These are phyloP conservation scores for Lycopodina hypogea DNA, from an alignment of 37 sponge, comb jelly and placozoan genomes.

Conservation along the genomic window DNA sequence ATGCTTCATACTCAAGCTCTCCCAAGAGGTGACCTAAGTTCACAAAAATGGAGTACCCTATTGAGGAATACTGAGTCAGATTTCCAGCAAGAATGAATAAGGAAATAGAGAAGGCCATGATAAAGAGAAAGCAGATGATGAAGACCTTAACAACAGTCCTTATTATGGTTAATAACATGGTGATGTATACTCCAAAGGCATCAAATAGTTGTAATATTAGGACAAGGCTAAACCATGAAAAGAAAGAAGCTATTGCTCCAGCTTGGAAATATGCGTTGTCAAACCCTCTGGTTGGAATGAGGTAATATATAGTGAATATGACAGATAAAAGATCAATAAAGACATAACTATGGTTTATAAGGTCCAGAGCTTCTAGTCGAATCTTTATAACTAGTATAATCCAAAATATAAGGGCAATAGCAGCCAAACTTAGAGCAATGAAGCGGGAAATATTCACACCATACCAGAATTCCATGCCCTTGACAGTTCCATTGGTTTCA, in stretches of 20 bases:
- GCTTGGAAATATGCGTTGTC: constrained; percentile 46
- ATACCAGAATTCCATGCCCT: background rate
- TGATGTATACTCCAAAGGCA: constrained; percentile 80
- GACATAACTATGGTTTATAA: constrained; percentile 17
- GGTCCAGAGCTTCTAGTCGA: constrained; percentile 26
- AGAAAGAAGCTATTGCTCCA: constrained; percentile 76
- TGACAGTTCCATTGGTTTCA: background rate
- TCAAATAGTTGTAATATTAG: constrained; percentile 68
- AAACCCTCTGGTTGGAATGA: constrained; percentile 26
- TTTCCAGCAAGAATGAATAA: constrained; percentile 72
- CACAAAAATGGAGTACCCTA: constrained; percentile 60
- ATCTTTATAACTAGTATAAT: constrained; percentile 1
- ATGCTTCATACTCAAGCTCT: constrained; percentile 54
- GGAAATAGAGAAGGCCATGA: constrained; percentile 72
- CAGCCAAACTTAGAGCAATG: constrained; percentile 11
- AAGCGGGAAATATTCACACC: constrained; percentile 37
- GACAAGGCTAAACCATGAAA: constrained; percentile 76
- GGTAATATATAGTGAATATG: constrained; percentile 43
- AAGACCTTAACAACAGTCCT: constrained; percentile 59
- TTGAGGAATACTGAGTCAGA: constrained; percentile 20
- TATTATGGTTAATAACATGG: constrained; percentile 81
- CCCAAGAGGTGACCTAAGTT: constrained; percentile 63
- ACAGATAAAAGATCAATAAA: constrained; percentile 43
- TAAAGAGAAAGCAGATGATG: constrained; percentile 40
- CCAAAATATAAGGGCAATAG: constrained; percentile 28